Conservation (phyloP, 1,140 invertebrate species). For the Contarinia nasturtii region DNA sequence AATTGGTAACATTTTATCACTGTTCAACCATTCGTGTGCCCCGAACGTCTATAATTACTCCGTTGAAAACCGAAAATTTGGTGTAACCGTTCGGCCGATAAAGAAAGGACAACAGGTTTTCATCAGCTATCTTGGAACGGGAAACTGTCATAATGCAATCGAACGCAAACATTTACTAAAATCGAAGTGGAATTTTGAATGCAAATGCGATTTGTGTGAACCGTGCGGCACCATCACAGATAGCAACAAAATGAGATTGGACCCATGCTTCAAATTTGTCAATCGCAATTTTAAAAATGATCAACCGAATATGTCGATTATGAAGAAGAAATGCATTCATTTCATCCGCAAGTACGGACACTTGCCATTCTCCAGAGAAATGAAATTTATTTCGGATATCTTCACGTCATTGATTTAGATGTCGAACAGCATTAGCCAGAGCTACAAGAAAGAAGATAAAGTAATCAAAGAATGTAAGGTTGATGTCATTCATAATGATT, state of each 20-base stretch:
- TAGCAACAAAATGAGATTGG: neutral
- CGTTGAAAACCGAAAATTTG: neutral
- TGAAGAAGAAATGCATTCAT: neutral
- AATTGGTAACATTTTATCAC: neutral
- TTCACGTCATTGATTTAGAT: too few relatives aligned
- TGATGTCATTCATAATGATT: too few relatives aligned
- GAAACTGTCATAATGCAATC: neutral
- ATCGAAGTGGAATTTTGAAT: neutral
- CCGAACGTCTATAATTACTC: neutral
- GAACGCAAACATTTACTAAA: neutral
- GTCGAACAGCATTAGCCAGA: too few relatives aligned
- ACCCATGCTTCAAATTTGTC: neutral
- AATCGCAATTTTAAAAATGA: neutral
- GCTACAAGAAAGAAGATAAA: too few relatives aligned
- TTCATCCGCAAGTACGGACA: neutral
- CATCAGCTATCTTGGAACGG: neutral
- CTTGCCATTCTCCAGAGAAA: too few relatives aligned
- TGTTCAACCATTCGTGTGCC: constrained; percentile 1
- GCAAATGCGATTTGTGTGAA: neutral
- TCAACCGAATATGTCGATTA: neutral
- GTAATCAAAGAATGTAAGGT: too few relatives aligned
- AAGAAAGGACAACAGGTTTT: neutral
- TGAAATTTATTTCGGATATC: too few relatives aligned
- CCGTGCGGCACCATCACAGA: neutral
- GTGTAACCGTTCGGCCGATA: neutral